Conservation (phyloP, 64 coral and sea anemone species). For the Acropora tenuis region DNA sequence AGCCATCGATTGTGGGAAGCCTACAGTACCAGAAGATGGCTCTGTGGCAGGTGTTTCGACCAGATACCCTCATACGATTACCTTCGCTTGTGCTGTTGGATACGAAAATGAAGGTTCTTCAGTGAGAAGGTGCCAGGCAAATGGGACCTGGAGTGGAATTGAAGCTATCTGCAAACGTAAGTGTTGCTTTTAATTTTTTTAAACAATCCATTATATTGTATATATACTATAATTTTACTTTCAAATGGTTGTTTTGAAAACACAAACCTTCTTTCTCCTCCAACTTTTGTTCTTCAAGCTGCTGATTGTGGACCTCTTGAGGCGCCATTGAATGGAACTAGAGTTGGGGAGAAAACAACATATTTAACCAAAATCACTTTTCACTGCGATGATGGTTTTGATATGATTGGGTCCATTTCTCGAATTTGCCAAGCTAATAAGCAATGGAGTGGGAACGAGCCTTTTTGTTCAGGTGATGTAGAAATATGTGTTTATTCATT, state of each 20-base stretch:
- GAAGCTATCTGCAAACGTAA: constrained; percentile 48
- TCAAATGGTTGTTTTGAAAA: neutral
- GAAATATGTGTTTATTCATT: neutral
- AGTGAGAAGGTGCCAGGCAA: constrained; percentile 25
- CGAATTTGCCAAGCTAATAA: constrained; percentile 60
- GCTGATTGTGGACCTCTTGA: constrained; percentile 45
- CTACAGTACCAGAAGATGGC: constrained; percentile 11
- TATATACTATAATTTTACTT: neutral
- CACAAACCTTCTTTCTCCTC: too few species aligned
- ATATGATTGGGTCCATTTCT: constrained; percentile 24
- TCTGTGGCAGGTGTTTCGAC: constrained; percentile 7
- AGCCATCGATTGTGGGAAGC: constrained; percentile 49
- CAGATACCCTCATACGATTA: constrained; percentile 21
- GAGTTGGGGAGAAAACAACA: constrained; percentile 8
- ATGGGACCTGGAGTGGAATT: constrained; percentile 46
- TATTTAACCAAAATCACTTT: constrained; percentile 4
- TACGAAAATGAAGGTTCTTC: constrained; percentile 34
- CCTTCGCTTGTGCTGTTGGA: constrained; percentile 23
- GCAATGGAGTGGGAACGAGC: constrained; percentile 54
- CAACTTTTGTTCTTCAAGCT: neutral
- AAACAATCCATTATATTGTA: neutral
- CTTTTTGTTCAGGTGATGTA: constrained; percentile 49
- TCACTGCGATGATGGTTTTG: constrained; percentile 55
- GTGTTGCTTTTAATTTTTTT: neutral
- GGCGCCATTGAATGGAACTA: constrained; percentile 25